Conservation (phyloP, 2,888 invertebrate species). For the Galerucella calmariensis region DNA sequence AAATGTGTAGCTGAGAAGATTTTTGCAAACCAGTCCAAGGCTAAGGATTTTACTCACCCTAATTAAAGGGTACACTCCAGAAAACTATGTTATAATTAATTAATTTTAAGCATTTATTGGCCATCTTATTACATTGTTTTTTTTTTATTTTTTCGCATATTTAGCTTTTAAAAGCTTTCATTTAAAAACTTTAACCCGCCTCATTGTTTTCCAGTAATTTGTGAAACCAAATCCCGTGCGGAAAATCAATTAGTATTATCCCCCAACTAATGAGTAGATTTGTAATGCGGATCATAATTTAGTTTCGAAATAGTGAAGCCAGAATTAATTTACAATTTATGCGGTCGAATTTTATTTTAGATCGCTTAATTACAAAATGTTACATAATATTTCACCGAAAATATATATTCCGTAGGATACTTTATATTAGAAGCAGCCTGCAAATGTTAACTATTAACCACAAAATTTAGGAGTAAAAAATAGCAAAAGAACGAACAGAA, state of each 20-base stretch:
- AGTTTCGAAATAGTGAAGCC: not conserved
- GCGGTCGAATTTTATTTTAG: not conserved
- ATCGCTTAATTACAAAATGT: slow-evolving; percentile 1
- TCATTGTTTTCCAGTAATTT: slow-evolving; percentile 1
- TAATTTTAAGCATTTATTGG: no score
- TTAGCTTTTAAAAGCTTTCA: not conserved
- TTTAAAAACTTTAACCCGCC: not conserved
- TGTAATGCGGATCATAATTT: slow-evolving; percentile 1
- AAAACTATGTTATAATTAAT: no score
- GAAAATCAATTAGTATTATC: not conserved
- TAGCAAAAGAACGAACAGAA: no score
- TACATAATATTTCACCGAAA: not conserved
- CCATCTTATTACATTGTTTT: no score
- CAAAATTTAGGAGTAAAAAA: no score
- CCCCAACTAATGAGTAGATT: not conserved
- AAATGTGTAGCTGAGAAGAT: no score
- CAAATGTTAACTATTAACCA: no score
- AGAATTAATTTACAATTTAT: slow-evolving; percentile 2
- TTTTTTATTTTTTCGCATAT: not conserved
- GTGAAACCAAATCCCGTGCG: not conserved
- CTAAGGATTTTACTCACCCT: no score
- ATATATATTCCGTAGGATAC: not conserved
- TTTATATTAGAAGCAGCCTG: not conserved
- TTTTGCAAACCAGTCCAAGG: no score
- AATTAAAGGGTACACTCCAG: no score